phyloP scores from a whole-genome alignment of 2,888 invertebrate genomes.

The Terebella lapidaria region DNA sequence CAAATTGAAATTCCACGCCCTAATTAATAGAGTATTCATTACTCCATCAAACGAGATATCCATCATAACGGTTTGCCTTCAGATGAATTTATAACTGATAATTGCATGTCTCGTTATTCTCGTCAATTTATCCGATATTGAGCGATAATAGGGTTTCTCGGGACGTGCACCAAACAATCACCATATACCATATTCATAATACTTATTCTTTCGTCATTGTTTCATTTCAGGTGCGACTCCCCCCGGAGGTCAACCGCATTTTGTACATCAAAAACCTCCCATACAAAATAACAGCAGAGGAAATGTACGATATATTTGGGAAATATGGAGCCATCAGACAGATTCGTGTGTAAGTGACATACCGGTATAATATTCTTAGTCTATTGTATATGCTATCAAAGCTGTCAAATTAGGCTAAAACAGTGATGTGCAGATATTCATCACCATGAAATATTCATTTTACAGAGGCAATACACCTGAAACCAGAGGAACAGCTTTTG shows the following conservation, averaged over 20 bases:
- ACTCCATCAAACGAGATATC: not conserved
- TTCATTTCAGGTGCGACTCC: constrained; percentile 75
- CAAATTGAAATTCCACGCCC: too few relatives aligned
- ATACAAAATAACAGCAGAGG: constrained; percentile 98
- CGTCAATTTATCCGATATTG: too few relatives aligned
- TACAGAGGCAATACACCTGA: constrained; percentile 89
- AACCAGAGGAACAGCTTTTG: constrained; percentile 97
- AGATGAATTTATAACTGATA: too few relatives aligned
- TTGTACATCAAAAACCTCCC: constrained; percentile 95
- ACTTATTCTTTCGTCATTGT: not conserved
- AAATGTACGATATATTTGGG: constrained; percentile 99
- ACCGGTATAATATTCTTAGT: too few relatives aligned
- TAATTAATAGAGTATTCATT: not conserved
- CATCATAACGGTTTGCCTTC: not conserved
- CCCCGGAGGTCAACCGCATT: constrained; percentile 97
- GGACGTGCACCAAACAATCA: too few relatives aligned
- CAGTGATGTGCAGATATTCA: too few relatives aligned
- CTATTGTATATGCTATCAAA: too few relatives aligned
- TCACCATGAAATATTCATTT: too few relatives aligned
- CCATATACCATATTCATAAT: not conserved
- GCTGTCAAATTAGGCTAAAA: too few relatives aligned
- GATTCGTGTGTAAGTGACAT: constrained; percentile 86
- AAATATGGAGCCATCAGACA: constrained; percentile 99
- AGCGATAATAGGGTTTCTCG: too few relatives aligned
- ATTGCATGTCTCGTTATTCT: too few relatives aligned